Evolutionary conservation across 2,888 invertebrate genomes (phyloP).

Genomic region (Exephanes ischioxanthus): DNA sequence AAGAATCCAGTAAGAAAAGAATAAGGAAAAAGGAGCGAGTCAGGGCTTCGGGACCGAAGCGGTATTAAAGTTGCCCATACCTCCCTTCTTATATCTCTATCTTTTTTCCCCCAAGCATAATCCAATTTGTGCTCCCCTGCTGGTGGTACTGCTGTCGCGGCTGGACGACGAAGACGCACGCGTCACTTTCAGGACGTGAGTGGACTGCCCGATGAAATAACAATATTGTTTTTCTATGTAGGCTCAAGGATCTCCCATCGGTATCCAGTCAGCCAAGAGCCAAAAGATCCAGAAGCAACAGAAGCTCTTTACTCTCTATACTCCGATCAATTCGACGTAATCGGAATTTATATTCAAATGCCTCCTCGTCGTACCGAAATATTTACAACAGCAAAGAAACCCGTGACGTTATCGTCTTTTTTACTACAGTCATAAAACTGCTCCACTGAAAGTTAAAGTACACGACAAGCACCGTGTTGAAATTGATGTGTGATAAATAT

Average conservation of each 20-base stretch:
- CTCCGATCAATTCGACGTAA: conserved; percentile 11
- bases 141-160: conserved; percentile 47
- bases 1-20: conserved; percentile 40
- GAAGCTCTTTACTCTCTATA: not conserved
- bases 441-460: not conserved
- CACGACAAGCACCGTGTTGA: not conserved
- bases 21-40: conserved; percentile 44
- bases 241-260: conserved; percentile 64
- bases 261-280: conserved; percentile 37
- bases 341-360: conserved; percentile 27
- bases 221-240: conserved; percentile 82
- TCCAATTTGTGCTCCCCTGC: conserved; percentile 83
- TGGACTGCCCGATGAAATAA: conserved; percentile 82
- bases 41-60: conserved; percentile 70
- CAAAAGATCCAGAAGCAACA: conserved; percentile 52
- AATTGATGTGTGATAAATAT: not conserved
- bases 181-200: conserved; percentile 82
- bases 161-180: conserved; percentile 72
- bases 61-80: conserved; percentile 52
- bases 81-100: conserved; percentile 69
- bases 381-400: not conserved
- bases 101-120: conserved; percentile 76
- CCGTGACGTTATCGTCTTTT: not conserved
- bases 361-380: not conserved
- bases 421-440: not conserved